Percentiles rank a stretch among this genome's conserved stretches.
Conservation (phyloP, 1,140 invertebrate species). For the Dreissena polymorpha region DNA sequence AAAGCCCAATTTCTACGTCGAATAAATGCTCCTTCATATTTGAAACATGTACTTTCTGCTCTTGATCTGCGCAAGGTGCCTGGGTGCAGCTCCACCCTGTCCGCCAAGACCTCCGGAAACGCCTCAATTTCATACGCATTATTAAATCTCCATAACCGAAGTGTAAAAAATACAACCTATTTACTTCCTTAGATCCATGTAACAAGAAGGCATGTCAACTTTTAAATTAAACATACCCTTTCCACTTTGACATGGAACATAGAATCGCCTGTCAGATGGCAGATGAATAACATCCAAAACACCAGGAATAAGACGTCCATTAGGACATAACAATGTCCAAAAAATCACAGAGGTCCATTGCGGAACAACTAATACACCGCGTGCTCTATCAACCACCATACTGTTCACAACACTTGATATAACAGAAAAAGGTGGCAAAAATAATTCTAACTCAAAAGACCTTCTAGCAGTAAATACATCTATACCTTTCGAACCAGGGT, state of each 20-base stretch:
- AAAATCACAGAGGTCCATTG: conserved; percentile 24
- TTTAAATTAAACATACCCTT: conserved; percentile 36
- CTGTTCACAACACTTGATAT: conserved; percentile 8
- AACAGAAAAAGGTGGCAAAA: background rate
- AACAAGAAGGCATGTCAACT: background rate
- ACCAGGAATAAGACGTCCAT: background rate
- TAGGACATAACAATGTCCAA: conserved; percentile 12
- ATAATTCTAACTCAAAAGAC: conserved; percentile 1
- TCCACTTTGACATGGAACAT: conserved; percentile 7
- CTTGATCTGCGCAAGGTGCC: background rate
- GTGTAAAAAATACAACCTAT: no score
- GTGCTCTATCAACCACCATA: conserved; percentile 4
- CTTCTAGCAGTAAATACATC: no score
- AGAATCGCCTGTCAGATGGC: no score
- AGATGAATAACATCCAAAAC: conserved; percentile 27
- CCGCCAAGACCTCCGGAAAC: conserved; percentile 12
- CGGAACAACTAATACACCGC: conserved; percentile 1
- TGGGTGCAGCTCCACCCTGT: background rate
- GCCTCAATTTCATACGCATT: conserved; percentile 16
- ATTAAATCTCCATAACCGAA: background rate
- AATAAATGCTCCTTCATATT: no score
- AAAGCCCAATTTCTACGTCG: conserved; percentile 19
- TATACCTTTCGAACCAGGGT: no score
- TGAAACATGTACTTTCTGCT: no score
- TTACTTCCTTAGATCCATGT: background rate